Evolutionary conservation across 2,797 vertebrate species (phyloP).

Genomic region (Australoheros facetus): DNA sequence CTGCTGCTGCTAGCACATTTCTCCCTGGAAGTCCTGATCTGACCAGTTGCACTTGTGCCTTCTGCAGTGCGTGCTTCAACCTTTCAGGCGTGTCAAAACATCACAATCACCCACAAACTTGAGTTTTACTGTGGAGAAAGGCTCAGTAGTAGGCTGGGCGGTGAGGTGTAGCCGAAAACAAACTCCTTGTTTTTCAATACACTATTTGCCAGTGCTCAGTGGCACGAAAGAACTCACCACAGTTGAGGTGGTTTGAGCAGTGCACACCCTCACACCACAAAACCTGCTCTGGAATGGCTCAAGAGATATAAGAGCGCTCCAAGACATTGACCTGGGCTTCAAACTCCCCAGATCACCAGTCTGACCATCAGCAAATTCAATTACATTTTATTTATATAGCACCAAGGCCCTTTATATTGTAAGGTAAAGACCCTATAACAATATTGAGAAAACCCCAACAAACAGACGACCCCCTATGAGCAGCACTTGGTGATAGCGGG

Average conservation of each 20-base stretch:
- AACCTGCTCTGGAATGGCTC: fast-evolving
- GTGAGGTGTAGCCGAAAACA: background rate
- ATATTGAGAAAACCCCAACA: too few species aligned
- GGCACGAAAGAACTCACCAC: background rate
- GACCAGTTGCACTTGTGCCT: background rate
- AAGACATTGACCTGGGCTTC: background rate
- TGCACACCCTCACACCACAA: background rate
- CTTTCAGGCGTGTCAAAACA: background rate
- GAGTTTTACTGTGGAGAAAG: background rate
- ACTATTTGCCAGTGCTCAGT: fast-evolving
- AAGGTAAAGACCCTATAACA: too few species aligned
- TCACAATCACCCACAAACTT: background rate
- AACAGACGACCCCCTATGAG: too few species aligned
- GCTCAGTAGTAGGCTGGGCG: background rate
- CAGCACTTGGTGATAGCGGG: too few species aligned
- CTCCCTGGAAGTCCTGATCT: background rate
- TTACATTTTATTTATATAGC: too few species aligned
- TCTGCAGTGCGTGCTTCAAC: background rate
- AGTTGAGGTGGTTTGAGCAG: too few species aligned
- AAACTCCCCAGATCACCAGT: background rate
- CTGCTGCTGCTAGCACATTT: background rate
- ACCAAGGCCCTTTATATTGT: too few species aligned
- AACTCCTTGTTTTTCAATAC: background rate
- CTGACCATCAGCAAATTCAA: background rate
- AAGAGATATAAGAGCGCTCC: background rate